Percentiles rank a stretch among this genome's conserved stretches.
phyloP scores from a whole-genome alignment of 2,888 invertebrate genomes.

The Tromatobia lineatoria region DNA sequence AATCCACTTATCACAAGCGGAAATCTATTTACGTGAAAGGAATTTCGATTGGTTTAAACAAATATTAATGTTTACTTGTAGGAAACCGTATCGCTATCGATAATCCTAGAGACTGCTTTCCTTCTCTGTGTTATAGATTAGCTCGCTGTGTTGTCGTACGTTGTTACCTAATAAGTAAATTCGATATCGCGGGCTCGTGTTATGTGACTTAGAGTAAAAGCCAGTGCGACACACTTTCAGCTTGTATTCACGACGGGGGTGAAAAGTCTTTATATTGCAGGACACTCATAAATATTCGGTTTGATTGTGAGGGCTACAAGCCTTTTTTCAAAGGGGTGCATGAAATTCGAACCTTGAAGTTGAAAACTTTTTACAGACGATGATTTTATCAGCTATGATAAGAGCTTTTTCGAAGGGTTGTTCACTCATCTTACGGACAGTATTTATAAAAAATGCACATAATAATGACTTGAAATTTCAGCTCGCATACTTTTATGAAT shows the following conservation, averaged over 20 bases:
- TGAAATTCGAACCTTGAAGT: background rate
- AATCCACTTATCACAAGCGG: no score
- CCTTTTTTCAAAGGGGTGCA: background rate
- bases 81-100: slow-evolving; percentile 14
- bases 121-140: background rate
- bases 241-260: background rate
- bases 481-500: background rate
- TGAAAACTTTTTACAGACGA: background rate
- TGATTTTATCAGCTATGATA: background rate
- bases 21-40: no score
- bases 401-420: background rate
- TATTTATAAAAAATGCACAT: slow-evolving; percentile 1
- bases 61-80: background rate
- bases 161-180: slow-evolving; percentile 15
- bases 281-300: slow-evolving; percentile 2
- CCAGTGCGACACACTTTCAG: slow-evolving; percentile 15
- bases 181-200: background rate
- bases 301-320: background rate
- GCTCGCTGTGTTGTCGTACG: background rate
- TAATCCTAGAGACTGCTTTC: slow-evolving; percentile 25
- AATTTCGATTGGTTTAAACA: background rate
- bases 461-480: background rate
- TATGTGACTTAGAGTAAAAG: slow-evolving; percentile 11
- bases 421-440: background rate
- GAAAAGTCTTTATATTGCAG: background rate